Evolutionary conservation across 2,797 vertebrate species (phyloP), one percentile per base, ranked within the genome.

Genomic region (Varecia variegata): DNA sequence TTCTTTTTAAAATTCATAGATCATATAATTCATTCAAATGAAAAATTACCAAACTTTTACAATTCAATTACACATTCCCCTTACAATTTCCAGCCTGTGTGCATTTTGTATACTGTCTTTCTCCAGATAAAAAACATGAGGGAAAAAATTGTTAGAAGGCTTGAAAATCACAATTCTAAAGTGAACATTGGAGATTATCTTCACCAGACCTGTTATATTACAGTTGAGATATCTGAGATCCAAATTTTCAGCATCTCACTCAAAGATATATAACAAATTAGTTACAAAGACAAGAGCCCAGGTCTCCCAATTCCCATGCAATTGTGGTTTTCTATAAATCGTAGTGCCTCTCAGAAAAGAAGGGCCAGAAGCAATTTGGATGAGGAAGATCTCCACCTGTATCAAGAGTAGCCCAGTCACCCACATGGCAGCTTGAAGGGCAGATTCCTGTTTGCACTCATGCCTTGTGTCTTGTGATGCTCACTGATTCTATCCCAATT

Each of bases 21-120:
- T 87, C 40, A 27, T 50, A 56, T 52, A 88, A 87, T 50, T 82
- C 17, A 67, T 86, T 83, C 25, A 90, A 58, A 88, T 70, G 20
- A 94, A 90, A 89, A 76, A 60, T 92, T 92, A 80, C 43, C 8
- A 50, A 70, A 68, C 43, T 65, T 17, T 82, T 89, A 79, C 74
- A 38, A 87, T 68, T 93, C 18, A 88, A 92, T 3, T 65, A 84
- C 7, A n/a, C 38, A 85, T 52, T 87, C 12, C 43, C n/a, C 40
- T 82, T 94, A 87, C 10, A 93, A 74, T 56, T 30, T 38, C 43
- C 27, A 76, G 7, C 4, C 50, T 70, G 27, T 70, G 45, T 23
- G 8, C 27, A 3, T 60, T 5, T 52, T 52, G 6, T 50, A 5
- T 45, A 67, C 13, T 3, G 81, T 56, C 71, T 71, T 58, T 95